Conservation (phyloP, 1,140 invertebrate species). For the Orius laevigatus region DNA sequence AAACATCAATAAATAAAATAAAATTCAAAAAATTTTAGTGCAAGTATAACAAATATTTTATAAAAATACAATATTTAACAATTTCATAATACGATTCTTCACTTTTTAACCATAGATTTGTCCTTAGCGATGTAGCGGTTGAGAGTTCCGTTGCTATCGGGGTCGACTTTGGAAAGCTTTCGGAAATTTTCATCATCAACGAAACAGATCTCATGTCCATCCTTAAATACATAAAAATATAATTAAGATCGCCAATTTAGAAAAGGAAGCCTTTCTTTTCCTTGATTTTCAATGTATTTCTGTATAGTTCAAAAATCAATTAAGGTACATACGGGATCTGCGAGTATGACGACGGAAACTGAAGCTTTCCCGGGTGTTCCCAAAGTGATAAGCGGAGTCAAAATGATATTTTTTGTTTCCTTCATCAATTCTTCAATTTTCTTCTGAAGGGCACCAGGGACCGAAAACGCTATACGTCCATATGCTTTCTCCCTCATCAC, state of each 20-base stretch:
- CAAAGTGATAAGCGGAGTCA: conserved; percentile 74
- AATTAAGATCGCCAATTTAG: conserved; percentile 5
- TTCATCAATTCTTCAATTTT: conserved; percentile 58
- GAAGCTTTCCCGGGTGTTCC: conserved; percentile 94
- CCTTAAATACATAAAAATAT: conserved; percentile 33
- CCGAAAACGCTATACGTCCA: conserved; percentile 87
- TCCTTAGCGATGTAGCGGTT: conserved; percentile 47
- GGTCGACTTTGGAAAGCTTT: conserved; percentile 74
- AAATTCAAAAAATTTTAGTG: no score
- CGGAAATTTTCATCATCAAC: conserved; percentile 90
- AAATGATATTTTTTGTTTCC: conserved; percentile 52
- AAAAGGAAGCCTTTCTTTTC: conserved; percentile 3
- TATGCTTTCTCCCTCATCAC: conserved; percentile 74
- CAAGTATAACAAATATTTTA: no score
- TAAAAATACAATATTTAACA: no score
- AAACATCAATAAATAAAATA: no score
- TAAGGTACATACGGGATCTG: conserved; percentile 56
- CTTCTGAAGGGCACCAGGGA: conserved; percentile 57
- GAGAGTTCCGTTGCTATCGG: conserved; percentile 60
- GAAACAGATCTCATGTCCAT: conserved; percentile 97
- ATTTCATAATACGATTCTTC: no score
- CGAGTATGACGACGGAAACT: conserved; percentile 87
- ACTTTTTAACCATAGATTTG: no score
- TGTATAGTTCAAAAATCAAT: not conserved
- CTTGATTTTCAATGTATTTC: not conserved